Evolutionary conservation across 2,888 invertebrate genomes (phyloP).

Genomic region (Agrochola circellaris): DNA sequence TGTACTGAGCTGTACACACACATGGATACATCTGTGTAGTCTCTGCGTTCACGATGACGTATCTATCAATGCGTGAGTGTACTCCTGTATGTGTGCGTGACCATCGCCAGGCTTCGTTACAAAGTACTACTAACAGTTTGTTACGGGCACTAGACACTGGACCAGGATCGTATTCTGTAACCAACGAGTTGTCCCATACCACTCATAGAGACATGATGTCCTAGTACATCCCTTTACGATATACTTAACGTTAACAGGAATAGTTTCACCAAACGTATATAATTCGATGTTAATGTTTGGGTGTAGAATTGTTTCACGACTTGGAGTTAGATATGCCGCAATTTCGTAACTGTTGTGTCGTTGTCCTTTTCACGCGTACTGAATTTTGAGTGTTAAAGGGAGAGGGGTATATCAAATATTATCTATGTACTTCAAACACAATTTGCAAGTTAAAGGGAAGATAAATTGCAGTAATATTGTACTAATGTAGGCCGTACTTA

Average conservation of each 20-base stretch:
- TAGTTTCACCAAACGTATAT: conserved; percentile 66
- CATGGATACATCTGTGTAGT: neutral
- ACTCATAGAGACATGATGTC: conserved; percentile 65
- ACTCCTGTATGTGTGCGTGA: too few relatives aligned
- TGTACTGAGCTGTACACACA: conserved; percentile 16
- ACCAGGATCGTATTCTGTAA: conserved; percentile 61
- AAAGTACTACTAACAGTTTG: conserved; percentile 50
- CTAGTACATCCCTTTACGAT: conserved; percentile 67
- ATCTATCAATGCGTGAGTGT: neutral
- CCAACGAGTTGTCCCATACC: conserved; percentile 67
- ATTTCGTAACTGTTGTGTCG: conserved; percentile 56
- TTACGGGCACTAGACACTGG: conserved; percentile 49
- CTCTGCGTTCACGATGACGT: neutral
- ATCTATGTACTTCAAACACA: conserved; percentile 60
- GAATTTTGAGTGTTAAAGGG: conserved; percentile 32
- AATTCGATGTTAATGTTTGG: conserved; percentile 67
- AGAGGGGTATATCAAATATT: conserved; percentile 54
- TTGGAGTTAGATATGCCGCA: conserved; percentile 58
- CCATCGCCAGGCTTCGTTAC: conserved; percentile 26
- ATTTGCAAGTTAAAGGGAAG: conserved; percentile 58
- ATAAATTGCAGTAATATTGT: conserved; percentile 62
- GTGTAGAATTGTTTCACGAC: conserved; percentile 67
- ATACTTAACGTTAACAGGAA: conserved; percentile 67
- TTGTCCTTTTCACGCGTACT: conserved; percentile 32
- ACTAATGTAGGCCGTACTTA: conserved; percentile 44